phyloP scores from a whole-genome alignment of 1,140 invertebrate genomes.

The Teleopsis dalmanni region DNA sequence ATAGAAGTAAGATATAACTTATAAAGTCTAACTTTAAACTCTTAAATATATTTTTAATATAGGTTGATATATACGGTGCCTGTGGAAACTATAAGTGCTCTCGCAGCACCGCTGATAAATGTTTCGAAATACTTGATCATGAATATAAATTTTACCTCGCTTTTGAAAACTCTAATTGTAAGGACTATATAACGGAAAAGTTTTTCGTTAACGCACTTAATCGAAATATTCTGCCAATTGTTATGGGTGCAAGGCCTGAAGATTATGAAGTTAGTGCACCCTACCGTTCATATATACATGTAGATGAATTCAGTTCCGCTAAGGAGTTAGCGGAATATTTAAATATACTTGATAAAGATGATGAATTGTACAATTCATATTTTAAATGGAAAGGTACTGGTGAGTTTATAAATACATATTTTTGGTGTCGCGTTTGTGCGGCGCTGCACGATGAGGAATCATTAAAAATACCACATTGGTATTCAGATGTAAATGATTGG shows the following conservation, averaged over 20 bases:
- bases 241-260: slow-evolving; percentile 87
- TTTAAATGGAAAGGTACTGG: slow-evolving; percentile 90
- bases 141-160: slow-evolving; percentile 97
- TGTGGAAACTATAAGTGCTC: slow-evolving; percentile 82
- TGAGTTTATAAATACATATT: slow-evolving; percentile 90
- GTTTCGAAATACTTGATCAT: slow-evolving; percentile 83
- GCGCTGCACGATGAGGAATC: slow-evolving; percentile 71
- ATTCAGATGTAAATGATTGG: slow-evolving; percentile 78
- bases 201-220: slow-evolving; percentile 91
- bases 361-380: slow-evolving; percentile 85
- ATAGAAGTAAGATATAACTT: slow-evolving; percentile 54
- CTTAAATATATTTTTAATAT: not conserved
- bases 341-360: slow-evolving; percentile 73
- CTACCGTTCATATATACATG: slow-evolving; percentile 82
- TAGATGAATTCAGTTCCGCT: slow-evolving; percentile 85
- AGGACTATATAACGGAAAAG: slow-evolving; percentile 95
- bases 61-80: slow-evolving; percentile 87
- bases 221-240: slow-evolving; percentile 82
- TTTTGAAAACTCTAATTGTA: slow-evolving; percentile 95
- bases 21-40: not conserved
- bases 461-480: slow-evolving; percentile 53
- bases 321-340: slow-evolving; percentile 79
- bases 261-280: slow-evolving; percentile 86
- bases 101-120: slow-evolving; percentile 67
- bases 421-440: slow-evolving; percentile 91